Base-by-base conservation (phyloP, 2,113 vertebrate genomes). In the Columbina picui region DNA sequence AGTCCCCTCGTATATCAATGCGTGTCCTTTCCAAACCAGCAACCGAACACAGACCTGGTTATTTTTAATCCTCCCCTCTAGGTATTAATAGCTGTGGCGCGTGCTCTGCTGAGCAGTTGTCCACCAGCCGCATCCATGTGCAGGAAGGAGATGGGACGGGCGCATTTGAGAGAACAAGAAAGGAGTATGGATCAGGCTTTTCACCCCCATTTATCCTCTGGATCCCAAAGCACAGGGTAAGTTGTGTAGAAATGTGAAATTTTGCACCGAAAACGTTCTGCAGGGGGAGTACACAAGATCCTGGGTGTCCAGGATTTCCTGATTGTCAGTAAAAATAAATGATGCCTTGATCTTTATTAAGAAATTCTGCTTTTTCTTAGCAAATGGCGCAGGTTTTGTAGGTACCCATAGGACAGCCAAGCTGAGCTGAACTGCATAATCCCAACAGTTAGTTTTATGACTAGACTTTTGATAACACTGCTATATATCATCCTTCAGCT, bases 51-150 rank as follows among this genome's bases (percentile, higher is more conserved):
- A 76, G 36, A 81, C 14, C 36, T 61, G 57, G 47, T 67, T 91
- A 57, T 76, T 84, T 88, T 88, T 52, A 84, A 84, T 70, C 74
- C 57, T 90, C 14, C 52, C 36, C n/a, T 32, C 55, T 34, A 26
- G 21, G 56, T 65, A 71, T 71, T 80, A 76, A 80, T 80, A 93
- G 39, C 61, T 27, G 27, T 11, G 5, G 6, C 0, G 6, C 2
- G 1, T 60, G 79, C 57, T 50, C 57, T 47, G 68, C 83, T 34
- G 70, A 57, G 43, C 47, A 49, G 53, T 77, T 92, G 36, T 32
- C 32, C 43, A 22, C 83, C 14, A 25, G 52, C 45, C 2, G 0
- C 75, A 59, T 75, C 61, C 73, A 3, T 30, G 14, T 80, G 50
- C 38, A 49, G 59, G 36, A 56, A 27, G 50, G 29, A 55, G 56